Percentiles rank a stretch among this genome's conserved stretches.
Conservation (phyloP, 2,888 invertebrate species). For the Synergus gifuensis region DNA sequence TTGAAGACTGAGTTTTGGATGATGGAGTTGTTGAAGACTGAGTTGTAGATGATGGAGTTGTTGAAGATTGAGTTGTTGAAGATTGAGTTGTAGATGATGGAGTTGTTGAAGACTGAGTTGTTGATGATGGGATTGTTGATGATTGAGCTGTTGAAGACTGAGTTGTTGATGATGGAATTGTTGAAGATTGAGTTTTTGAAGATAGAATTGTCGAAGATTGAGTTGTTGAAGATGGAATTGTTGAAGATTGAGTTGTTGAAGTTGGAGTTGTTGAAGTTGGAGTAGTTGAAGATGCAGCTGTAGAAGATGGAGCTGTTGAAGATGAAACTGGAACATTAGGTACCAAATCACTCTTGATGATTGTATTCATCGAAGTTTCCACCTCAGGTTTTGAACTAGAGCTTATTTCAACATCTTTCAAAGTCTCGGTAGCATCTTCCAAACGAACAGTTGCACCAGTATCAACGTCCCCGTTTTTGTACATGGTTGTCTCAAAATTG, state of each 20-base stretch:
- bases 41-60: background rate
- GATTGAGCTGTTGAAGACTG: background rate
- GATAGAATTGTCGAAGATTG: background rate
- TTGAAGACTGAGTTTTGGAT: background rate
- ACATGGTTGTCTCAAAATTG: constrained; percentile 12
- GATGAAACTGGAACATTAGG: background rate
- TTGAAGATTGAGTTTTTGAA: background rate
- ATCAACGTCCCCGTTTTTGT: constrained; percentile 1
- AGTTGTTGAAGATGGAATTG: background rate
- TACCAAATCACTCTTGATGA: background rate
- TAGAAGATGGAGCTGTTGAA: too few relatives aligned
- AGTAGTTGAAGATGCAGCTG: too few relatives aligned
- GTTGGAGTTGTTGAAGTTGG: background rate
- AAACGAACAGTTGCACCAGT: constrained; percentile 1
- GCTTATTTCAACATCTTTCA: background rate
- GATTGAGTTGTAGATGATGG: background rate
- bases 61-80: background rate
- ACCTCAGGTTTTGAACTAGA: background rate
- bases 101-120: background rate
- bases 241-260: background rate
- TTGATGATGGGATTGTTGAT: background rate
- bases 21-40: background rate
- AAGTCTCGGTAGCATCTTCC: constrained; percentile 7
- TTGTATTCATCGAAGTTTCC: background rate
- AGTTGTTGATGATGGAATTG: background rate